These are phyloP conservation scores for Mus caroli DNA, from an alignment of 2,797 vertebrate species.

Conservation along the genomic window DNA sequence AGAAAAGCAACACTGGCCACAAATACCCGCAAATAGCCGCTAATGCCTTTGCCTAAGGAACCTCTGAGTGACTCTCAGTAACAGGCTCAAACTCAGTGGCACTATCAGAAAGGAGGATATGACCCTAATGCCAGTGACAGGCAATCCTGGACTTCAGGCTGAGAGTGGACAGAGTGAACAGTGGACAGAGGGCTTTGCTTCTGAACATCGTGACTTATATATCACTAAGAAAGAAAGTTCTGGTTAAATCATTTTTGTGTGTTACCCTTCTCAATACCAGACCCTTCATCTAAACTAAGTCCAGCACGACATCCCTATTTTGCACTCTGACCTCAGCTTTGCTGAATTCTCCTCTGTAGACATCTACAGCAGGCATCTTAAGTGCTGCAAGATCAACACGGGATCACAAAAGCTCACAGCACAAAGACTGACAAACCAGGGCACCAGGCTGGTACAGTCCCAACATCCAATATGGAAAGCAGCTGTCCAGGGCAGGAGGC, in stretches of 20 bases:
- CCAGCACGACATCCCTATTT: background rate
- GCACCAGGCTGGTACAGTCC: background rate
- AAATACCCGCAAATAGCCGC: background rate
- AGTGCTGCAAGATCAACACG: background rate
- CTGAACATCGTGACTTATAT: background rate
- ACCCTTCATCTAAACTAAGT: background rate
- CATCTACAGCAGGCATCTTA: background rate
- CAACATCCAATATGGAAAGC: constrained; percentile 11
- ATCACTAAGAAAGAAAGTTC: background rate
- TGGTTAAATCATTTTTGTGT: background rate
- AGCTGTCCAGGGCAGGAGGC: background rate
- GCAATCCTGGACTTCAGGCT: background rate
- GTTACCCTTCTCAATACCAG: background rate
- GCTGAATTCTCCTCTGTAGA: background rate
- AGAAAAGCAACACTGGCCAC: background rate
- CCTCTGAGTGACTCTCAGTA: background rate
- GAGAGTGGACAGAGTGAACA: background rate
- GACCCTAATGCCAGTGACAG: background rate
- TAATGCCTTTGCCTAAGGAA: background rate
- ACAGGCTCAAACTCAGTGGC: background rate
- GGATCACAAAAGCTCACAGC: background rate
- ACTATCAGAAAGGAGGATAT: constrained; percentile 1
- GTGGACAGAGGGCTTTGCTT: background rate
- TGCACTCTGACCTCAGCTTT: background rate
- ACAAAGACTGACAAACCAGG: background rate